These are phyloP conservation scores for Omphaloscelis lunosa DNA, from an alignment of 2,888 invertebrate species.

Conservation along the genomic window DNA sequence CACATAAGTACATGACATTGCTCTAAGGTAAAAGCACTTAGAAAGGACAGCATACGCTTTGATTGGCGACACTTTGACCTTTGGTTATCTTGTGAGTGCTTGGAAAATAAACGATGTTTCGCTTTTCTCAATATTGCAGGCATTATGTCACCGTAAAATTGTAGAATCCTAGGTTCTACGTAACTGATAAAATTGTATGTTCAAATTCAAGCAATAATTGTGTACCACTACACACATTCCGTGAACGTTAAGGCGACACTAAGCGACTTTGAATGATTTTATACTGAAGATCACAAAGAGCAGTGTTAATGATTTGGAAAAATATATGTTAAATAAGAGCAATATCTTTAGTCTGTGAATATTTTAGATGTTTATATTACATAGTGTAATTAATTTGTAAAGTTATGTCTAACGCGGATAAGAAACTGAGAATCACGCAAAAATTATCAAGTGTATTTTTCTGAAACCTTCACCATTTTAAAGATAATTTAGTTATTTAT, in stretches of 20 bases:
- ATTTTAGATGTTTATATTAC: no score
- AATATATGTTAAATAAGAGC: no score
- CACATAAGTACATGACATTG: constrained; percentile 49
- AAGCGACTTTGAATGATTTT: no score
- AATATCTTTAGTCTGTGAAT: no score
- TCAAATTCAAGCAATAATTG: not conserved
- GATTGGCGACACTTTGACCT: constrained; percentile 51
- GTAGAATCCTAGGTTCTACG: not conserved
- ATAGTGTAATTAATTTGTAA: no score
- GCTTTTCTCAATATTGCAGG: constrained; percentile 2
- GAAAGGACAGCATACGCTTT: constrained; percentile 41
- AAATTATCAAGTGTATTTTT: no score
- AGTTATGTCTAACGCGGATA: no score
- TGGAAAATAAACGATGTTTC: constrained; percentile 17
- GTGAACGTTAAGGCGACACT: constrained; percentile 45
- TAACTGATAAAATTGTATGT: constrained; percentile 4
- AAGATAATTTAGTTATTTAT: no score
- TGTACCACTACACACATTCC: constrained; percentile 44
- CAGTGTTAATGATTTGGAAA: no score
- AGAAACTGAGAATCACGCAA: no score
- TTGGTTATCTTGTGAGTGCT: constrained; percentile 29
- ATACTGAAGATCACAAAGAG: no score
- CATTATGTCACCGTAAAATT: not conserved
- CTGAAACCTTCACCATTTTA: no score
- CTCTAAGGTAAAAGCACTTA: constrained; percentile 51